phyloP scores from a whole-genome alignment of 1,140 invertebrate species.

The Drosophila subpulchrella region DNA sequence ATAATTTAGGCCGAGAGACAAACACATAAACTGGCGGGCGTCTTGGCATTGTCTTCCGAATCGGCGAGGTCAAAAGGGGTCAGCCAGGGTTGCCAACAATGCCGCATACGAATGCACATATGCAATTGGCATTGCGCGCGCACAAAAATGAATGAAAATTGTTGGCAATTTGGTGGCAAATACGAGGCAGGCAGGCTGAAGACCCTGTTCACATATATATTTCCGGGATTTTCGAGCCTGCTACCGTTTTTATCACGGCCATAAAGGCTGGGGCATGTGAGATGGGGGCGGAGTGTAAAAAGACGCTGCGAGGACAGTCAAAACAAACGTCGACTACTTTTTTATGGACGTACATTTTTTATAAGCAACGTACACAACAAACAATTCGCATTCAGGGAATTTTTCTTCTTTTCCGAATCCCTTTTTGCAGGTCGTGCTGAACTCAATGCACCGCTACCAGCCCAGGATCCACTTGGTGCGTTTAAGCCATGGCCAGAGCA shows the following conservation, averaged over 20 bases:
- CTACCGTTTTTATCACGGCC: conserved; percentile 76
- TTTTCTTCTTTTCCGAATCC: neutral
- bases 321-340: conserved; percentile 78
- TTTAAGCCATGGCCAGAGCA: conserved; percentile 88
- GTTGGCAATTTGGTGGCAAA: conserved; percentile 82
- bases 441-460: conserved; percentile 99
- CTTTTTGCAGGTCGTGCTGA: conserved; percentile 94
- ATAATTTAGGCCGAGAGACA: conserved; percentile 63
- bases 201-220: conserved; percentile 9
- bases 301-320: conserved; percentile 58
- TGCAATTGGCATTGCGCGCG: conserved; percentile 63
- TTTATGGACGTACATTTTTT: conserved; percentile 80
- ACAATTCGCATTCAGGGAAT: conserved; percentile 35
- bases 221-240: conserved; percentile 34
- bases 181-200: conserved; percentile 34
- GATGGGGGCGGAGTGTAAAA: conserved; percentile 7
- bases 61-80: conserved; percentile 24
- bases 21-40: conserved; percentile 56
- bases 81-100: conserved; percentile 39
- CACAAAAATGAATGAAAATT: conserved; percentile 82
- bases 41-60: conserved; percentile 50
- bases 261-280: conserved; percentile 59
- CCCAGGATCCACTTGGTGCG: conserved; percentile 96
- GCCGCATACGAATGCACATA: conserved; percentile 34
- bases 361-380: conserved; percentile 42